phyloP scores from a whole-genome alignment of 2,113 vertebrate species.

The Anoplopoma fimbria region DNA sequence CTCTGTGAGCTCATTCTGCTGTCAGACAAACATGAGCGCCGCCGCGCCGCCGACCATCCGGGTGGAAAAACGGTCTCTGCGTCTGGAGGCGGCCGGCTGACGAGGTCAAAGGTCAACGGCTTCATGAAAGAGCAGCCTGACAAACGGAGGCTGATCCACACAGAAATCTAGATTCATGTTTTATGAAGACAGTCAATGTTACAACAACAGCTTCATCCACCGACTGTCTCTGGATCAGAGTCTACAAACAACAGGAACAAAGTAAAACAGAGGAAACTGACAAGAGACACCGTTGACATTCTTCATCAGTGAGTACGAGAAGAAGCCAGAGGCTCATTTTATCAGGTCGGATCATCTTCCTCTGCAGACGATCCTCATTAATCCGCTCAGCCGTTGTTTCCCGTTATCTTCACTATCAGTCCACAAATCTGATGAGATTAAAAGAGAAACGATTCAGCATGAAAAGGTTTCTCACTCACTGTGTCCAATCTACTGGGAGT shows the following conservation, averaged over 20 bases:
- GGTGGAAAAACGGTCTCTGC: neutral
- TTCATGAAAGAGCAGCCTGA: constrained; percentile 13
- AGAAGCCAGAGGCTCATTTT: neutral
- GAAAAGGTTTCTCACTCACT: neutral
- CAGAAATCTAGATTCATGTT: constrained; percentile 9
- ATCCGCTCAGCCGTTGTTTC: constrained; percentile 14
- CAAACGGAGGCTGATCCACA: neutral
- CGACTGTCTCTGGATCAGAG: neutral
- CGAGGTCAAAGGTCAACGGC: constrained; percentile 4
- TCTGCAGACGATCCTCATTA: constrained; percentile 13
- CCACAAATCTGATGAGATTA: no score
- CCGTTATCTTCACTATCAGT: no score
- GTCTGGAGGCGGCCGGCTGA: neutral
- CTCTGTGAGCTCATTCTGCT: constrained; percentile 7
- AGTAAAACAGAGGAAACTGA: neutral
- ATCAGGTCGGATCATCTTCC: constrained; percentile 30
- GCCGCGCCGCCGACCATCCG: constrained; percentile 19
- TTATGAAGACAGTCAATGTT: neutral
- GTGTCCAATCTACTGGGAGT: neutral
- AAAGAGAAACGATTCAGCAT: neutral
- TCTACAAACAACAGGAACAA: no score
- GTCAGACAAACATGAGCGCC: constrained; percentile 22
- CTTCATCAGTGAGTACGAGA: no score
- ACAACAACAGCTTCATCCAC: no score
- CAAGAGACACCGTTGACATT: no score